Evolutionary conservation across 2,797 vertebrate genomes (phyloP).

Genomic region (Rhynchonycteris naso): DNA sequence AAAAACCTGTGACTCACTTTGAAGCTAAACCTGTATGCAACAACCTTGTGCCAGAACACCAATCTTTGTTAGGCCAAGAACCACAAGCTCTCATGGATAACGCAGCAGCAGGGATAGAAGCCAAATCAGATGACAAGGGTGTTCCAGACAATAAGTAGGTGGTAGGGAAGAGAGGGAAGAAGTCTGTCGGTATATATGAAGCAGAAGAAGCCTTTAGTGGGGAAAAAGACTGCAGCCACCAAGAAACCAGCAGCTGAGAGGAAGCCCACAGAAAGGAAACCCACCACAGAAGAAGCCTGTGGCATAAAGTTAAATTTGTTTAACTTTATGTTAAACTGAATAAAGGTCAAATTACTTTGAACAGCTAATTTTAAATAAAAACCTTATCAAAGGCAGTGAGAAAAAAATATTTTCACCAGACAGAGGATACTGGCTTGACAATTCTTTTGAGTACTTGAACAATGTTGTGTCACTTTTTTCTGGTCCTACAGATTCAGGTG

Average conservation of each 20-base stretch:
- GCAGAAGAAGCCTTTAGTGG: neutral
- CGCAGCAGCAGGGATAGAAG: neutral
- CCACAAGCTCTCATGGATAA: neutral
- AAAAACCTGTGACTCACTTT: neutral
- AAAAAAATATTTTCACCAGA: neutral
- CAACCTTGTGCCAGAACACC: neutral
- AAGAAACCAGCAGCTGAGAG: neutral
- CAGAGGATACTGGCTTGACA: neutral
- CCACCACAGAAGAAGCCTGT: neutral
- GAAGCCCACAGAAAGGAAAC: neutral
- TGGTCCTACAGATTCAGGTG: neutral
- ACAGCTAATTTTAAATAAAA: neutral
- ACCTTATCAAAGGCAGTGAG: neutral
- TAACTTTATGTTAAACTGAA: neutral
- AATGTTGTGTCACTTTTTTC: neutral
- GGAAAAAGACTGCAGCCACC: neutral
- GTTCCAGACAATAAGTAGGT: neutral
- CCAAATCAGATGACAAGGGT: neutral
- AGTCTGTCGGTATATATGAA: neutral
- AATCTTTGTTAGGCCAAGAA: neutral
- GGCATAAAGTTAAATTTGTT: neutral
- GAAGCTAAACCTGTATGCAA: neutral
- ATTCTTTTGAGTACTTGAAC: neutral
- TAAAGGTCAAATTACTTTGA: neutral
- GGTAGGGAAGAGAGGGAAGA: neutral